Conservation (phyloP, 2,113 vertebrate species). For the Myotis lucifugus region DNA sequence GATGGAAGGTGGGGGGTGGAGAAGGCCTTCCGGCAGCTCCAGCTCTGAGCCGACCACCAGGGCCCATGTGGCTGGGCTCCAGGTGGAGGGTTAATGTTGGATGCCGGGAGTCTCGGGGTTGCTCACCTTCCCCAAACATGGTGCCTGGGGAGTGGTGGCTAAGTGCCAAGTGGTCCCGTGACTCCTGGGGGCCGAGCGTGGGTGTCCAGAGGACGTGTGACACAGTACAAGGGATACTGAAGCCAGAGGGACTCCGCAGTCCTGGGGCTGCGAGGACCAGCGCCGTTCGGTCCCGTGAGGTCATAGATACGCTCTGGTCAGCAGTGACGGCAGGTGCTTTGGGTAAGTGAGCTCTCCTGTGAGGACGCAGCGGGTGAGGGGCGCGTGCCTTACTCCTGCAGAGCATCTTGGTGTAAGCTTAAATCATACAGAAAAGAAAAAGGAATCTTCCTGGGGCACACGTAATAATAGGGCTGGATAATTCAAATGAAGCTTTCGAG, state of each 20-base stretch:
- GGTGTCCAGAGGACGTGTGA: neutral
- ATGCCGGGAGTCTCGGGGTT: neutral
- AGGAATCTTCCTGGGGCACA: neutral
- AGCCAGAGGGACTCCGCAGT: neutral
- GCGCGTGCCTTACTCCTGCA: neutral
- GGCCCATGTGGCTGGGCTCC: too few species aligned
- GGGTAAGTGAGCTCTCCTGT: neutral
- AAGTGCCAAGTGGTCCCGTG: fast-evolving
- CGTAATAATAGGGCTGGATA: neutral
- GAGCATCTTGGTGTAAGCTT: neutral
- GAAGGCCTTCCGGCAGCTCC: too few species aligned
- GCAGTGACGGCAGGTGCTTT: neutral
- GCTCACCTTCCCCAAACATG: too few species aligned
- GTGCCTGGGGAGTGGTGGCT: neutral
- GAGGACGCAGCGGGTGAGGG: neutral
- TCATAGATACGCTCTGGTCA: neutral
- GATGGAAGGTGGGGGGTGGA: neutral
- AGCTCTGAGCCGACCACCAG: neutral
- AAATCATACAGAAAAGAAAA: neutral
- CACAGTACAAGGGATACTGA: fast-evolving
- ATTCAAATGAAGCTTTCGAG: neutral
- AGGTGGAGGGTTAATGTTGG: fast-evolving
- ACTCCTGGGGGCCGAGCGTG: fast-evolving
- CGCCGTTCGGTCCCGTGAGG: neutral
- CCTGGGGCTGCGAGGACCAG: neutral